A percentile compares a stretch with the other conserved stretches of the same genome.
Evolutionary conservation across 2,797 vertebrate genomes (phyloP).

Genomic region (Spinus pinus): DNA sequence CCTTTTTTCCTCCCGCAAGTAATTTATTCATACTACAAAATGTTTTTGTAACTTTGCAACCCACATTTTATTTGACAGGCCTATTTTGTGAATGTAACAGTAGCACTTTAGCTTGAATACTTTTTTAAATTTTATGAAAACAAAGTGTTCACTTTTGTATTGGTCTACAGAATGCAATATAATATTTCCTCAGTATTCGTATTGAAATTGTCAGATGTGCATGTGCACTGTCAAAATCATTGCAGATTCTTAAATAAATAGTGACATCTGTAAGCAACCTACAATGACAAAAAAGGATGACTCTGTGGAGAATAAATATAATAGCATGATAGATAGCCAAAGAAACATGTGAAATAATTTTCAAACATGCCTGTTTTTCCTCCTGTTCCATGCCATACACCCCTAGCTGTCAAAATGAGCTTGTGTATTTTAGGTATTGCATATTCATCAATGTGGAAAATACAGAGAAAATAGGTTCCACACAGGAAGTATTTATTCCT

Average conservation of each 20-base stretch:
- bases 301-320: neutral
- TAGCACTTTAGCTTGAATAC: neutral
- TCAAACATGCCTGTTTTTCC: neutral
- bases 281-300: neutral
- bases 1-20: neutral
- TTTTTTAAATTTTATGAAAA: neutral
- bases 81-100: neutral
- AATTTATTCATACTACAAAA: neutral
- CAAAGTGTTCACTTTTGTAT: neutral
- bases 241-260: slow-evolving; percentile 36
- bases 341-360: neutral
- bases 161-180: neutral
- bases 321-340: neutral
- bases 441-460: neutral
- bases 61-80: neutral
- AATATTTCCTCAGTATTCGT: neutral
- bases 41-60: neutral
- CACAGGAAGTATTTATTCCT: neutral
- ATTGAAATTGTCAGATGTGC: slow-evolving; percentile 17
- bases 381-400: fast-evolving
- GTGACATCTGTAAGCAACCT: neutral
- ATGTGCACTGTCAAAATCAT: neutral
- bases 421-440: neutral
- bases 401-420: neutral
- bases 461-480: neutral